A percentile compares a stretch with the other conserved stretches of the same genome.
Evolutionary conservation across 2,888 invertebrate genomes (phyloP).

Genomic region (Marasmarcha lunaedactyla): DNA sequence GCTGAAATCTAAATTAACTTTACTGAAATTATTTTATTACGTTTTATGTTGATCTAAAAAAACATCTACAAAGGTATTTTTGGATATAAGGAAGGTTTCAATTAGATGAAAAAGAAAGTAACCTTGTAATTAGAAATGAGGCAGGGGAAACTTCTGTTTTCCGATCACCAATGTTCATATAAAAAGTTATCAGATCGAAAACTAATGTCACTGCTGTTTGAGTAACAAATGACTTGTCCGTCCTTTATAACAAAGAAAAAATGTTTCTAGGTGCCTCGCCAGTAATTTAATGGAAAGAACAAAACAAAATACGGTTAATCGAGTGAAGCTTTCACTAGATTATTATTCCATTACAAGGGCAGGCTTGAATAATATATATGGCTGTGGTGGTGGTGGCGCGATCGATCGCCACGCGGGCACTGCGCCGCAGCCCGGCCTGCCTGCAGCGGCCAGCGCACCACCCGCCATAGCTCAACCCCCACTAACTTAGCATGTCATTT

Average conservation of each 20-base stretch:
- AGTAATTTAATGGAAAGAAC: background rate
- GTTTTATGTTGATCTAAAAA: too few species aligned
- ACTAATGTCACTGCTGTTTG: too few species aligned
- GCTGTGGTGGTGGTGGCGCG: constrained; percentile 24
- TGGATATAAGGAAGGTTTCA: too few species aligned
- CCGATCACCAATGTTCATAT: too few species aligned
- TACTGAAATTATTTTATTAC: too few species aligned
- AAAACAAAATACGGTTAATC: constrained; percentile 40
- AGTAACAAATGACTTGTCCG: too few species aligned
- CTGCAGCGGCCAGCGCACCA: constrained; percentile 19
- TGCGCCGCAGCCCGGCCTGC: background rate
- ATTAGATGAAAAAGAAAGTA: too few species aligned
- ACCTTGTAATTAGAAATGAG: too few species aligned
- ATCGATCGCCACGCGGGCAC: background rate
- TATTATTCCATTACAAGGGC: constrained; percentile 42
- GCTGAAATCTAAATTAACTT: constrained; percentile 7
- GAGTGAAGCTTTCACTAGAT: constrained; percentile 43
- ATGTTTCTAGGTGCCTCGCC: background rate
- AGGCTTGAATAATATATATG: constrained; percentile 40
- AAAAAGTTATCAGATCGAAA: too few species aligned
- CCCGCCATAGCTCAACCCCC: constrained; percentile 38
- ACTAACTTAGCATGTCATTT: constrained; percentile 20
- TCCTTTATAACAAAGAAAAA: too few species aligned
- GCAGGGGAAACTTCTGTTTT: too few species aligned
- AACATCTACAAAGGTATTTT: too few species aligned